Evolutionary conservation across 2,888 invertebrate species (phyloP).

Genomic region (Globia sparganii): DNA sequence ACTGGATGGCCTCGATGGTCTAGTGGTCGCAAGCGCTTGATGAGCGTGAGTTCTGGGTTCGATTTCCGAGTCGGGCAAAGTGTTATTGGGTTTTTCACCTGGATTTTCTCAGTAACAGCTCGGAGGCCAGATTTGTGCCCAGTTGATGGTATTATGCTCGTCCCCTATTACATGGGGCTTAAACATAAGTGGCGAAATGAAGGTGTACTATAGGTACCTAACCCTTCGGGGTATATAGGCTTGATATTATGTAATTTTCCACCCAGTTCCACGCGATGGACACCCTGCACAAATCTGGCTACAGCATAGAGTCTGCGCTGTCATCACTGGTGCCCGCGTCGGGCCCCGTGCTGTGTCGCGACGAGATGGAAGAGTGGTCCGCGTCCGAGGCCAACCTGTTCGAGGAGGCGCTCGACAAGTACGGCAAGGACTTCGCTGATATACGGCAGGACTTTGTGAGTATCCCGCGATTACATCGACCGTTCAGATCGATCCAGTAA

Average conservation of each 20-base stretch:
- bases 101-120: background rate
- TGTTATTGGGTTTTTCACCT: background rate
- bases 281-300: constrained; percentile 97
- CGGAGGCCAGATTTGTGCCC: too few relatives aligned
- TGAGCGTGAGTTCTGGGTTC: background rate
- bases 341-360: constrained; percentile 98
- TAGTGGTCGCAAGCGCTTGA: background rate
- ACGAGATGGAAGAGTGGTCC: constrained; percentile 99
- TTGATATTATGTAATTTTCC: background rate
- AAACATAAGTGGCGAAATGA: background rate
- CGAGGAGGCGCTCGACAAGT: constrained; percentile 99
- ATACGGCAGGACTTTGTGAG: constrained; percentile 99
- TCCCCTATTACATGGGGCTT: background rate
- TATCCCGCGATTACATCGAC: constrained; percentile 61
- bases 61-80: too few relatives aligned
- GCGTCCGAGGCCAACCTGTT: constrained; percentile 99
- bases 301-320: constrained; percentile 97
- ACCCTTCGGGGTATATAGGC: background rate
- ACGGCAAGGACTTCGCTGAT: constrained; percentile 99
- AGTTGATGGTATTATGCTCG: too few relatives aligned
- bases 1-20: background rate
- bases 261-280: constrained; percentile 99
- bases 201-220: too few relatives aligned
- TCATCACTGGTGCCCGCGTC: constrained; percentile 98
- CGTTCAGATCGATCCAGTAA: background rate